Evolutionary conservation across 2,888 invertebrate genomes (phyloP), one percentile per base, ranked within the genome.

Genomic region (Labia minor): DNA sequence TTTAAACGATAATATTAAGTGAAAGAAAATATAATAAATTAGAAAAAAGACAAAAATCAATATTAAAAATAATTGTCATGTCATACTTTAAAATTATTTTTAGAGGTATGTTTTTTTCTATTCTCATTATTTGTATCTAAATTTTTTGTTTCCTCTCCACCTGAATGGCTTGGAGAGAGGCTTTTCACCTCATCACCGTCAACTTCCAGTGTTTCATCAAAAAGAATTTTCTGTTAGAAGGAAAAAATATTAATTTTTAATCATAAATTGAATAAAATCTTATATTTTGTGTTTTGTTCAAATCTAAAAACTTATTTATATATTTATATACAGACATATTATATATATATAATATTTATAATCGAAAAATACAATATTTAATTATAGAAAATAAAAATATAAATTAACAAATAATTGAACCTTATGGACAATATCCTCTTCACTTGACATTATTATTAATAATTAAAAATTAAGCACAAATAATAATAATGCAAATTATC

Each of bases 71-170:
- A n/a, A n/a, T n/a, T n/a, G n/a, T n/a, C n/a, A n/a, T 16, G 21
- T 26, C 26, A 64, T 49, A 49, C 49, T 49, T 49, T 49, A 49
- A 10, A 49, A 49, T 49, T 49, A 49, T 49, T 49, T 49, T 49
- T 49, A 8, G 49, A 2, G 3, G 49, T 8, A 8, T 3, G 49
- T 49, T 49, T 49, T n/a, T 49, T 49, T n/a, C 4, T 49, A 49
- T 49, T 49, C 6, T 49, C 16, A 3, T 14, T 49, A 49, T 49
- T 49, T n/a, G 49, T 4, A n/a, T 10, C 16, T 2, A 49, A n/a
- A 49, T n/a, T 49, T 49, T 4, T 49, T 2, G 3, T 49, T 14
- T 49, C 49, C 49, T 49, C 49, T 11, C 49, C 49, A n/a, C 49
- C 49, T 49, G 49, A 49, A n/a, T 16, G 49, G 14, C 2, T 49